Conservation (phyloP, 1,140 invertebrate species). For the Centruroides sculpturatus region DNA sequence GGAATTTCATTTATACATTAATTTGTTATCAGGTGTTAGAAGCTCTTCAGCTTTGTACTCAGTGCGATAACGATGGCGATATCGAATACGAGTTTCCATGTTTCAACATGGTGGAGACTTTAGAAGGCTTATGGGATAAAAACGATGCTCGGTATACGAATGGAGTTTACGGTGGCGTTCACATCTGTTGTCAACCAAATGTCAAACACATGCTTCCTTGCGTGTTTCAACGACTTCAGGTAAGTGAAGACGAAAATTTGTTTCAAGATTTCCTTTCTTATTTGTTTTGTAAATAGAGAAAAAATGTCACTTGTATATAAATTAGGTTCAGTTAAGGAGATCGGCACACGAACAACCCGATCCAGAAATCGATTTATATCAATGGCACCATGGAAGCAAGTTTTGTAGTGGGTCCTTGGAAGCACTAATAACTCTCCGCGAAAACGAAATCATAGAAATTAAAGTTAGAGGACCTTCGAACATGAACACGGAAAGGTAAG, state of each 20-base stretch:
- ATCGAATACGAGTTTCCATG: constrained; percentile 69
- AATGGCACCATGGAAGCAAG: constrained; percentile 67
- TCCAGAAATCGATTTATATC: constrained; percentile 49
- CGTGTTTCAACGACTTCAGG: constrained; percentile 54
- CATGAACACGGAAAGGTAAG: constrained; percentile 35
- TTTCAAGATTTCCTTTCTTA: background rate
- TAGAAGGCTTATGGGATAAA: constrained; percentile 56
- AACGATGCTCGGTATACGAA: constrained; percentile 40
- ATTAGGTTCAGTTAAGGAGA: constrained; percentile 47
- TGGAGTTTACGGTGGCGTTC: constrained; percentile 50
- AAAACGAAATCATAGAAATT: constrained; percentile 49
- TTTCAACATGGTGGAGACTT: constrained; percentile 54
- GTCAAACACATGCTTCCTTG: constrained; percentile 42
- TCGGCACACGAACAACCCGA: constrained; percentile 41
- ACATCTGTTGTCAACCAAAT: constrained; percentile 36
- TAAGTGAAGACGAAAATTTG: constrained; percentile 19
- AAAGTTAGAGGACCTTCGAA: constrained; percentile 52
- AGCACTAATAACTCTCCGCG: constrained; percentile 51
- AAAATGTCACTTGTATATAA: background rate
- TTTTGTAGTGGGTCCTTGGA: constrained; percentile 54
- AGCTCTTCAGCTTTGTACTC: constrained; percentile 51
- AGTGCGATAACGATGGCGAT: constrained; percentile 55
- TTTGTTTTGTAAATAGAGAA: background rate
- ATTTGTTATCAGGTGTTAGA: constrained; percentile 37
- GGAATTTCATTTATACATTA: background rate